Evolutionary conservation across 2,888 invertebrate genomes (phyloP).

Genomic region (Erpobdella octoculata): DNA sequence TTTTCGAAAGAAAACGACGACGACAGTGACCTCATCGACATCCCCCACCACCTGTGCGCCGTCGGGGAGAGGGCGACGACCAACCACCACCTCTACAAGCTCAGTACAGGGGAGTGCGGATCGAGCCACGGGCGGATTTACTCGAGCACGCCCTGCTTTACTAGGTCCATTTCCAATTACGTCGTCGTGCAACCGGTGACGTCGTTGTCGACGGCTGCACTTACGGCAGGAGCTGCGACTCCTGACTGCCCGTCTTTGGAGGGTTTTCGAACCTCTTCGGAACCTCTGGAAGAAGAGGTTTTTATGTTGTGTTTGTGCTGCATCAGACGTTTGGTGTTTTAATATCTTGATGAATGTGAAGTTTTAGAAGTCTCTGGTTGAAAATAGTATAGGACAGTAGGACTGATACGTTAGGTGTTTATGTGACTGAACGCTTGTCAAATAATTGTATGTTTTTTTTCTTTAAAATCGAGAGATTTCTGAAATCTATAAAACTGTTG

Average conservation of each 20-base stretch:
- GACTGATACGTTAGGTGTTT: no score
- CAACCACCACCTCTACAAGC: not conserved
- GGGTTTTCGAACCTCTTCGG: not conserved
- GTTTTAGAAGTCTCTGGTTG: no score
- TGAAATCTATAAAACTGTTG: no score
- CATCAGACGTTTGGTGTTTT: no score
- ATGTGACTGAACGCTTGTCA: no score
- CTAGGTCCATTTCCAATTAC: not conserved
- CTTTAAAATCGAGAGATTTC: no score
- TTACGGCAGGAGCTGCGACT: not conserved
- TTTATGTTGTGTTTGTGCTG: not conserved
- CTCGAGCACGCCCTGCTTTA: not conserved
- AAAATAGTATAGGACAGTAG: no score
- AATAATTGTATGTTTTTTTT: no score
- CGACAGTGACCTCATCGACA: conserved; percentile 20
- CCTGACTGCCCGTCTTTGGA: not conserved
- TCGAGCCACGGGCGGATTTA: not conserved
- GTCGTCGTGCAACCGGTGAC: no score
- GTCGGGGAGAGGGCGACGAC: not conserved
- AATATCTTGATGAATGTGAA: no score
- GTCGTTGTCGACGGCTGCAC: not conserved
- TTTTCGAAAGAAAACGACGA: conserved; percentile 34
- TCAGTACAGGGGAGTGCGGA: not conserved
- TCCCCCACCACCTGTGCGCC: conserved; percentile 22
- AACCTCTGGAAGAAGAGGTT: not conserved